A percentile compares a stretch with the other conserved stretches of the same genome.
Conservation (phyloP, 2,888 invertebrate species). For the Tridacna crocea region DNA sequence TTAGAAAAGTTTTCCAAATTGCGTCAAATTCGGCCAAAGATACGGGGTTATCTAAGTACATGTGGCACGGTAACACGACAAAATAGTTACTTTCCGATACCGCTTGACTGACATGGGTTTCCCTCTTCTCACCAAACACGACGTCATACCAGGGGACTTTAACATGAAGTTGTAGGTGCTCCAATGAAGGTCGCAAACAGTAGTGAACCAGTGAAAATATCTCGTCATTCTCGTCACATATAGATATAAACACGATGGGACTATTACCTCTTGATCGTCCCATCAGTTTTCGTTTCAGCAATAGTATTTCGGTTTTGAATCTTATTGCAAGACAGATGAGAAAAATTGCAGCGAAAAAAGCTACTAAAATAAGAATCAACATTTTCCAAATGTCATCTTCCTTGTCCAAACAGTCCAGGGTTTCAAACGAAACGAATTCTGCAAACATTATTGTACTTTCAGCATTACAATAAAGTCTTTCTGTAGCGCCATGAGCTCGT, state of each 20-base stretch:
- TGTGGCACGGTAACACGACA: conserved; percentile 21
- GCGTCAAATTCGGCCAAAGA: conserved; percentile 19
- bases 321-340: neutral
- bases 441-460: neutral
- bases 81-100: neutral
- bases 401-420: neutral
- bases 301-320: conserved; percentile 6
- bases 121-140: neutral
- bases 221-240: conserved; percentile 29
- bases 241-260: conserved; percentile 21
- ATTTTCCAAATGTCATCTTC: neutral
- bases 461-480: conserved; percentile 20
- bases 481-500: conserved; percentile 23
- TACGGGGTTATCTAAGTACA: neutral
- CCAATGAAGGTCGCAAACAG: neutral
- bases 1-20: conserved; percentile 21
- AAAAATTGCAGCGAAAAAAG: neutral
- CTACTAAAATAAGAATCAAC: neutral
- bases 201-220: conserved; percentile 1
- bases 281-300: conserved; percentile 1
- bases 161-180: neutral
- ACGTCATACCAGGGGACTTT: conserved; percentile 11
- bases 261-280: neutral
- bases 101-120: neutral
- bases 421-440: neutral